Evolutionary conservation across 2,888 invertebrate species (phyloP).

Genomic region (Tenthredo amoena): DNA sequence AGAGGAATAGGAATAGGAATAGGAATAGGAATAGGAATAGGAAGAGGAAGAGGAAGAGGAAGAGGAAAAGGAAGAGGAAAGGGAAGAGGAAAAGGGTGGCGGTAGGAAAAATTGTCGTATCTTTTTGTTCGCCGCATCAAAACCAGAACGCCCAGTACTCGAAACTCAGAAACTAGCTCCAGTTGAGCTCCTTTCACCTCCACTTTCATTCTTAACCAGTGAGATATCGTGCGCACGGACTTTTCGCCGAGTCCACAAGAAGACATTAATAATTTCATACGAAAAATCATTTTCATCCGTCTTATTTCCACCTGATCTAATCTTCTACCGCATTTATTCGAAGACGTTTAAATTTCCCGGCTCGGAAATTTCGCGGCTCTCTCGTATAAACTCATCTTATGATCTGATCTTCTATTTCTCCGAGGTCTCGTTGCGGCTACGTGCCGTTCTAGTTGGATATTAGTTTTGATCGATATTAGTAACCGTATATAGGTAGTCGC

Average conservation of each 20-base stretch:
- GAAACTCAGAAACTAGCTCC: not conserved
- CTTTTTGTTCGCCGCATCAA: conserved; percentile 31
- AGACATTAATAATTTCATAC: not conserved
- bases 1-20: not conserved
- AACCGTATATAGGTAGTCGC: not conserved
- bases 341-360: conserved; percentile 1
- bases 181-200: not conserved
- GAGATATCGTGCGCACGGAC: not conserved
- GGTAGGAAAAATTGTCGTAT: conserved; percentile 13
- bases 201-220: not conserved
- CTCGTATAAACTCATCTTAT: not conserved
- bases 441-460: not conserved
- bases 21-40: not conserved
- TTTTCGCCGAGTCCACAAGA: not conserved
- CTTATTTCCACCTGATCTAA: not conserved
- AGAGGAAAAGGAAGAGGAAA: conserved; percentile 1
- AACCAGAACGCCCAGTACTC: not conserved
- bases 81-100: no score
- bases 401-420: not conserved
- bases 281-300: not conserved
- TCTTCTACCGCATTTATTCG: conserved; percentile 8
- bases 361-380: not conserved
- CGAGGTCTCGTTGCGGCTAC: not conserved
- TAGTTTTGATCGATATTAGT: not conserved
- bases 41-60: not conserved